Evolutionary conservation across 2,888 invertebrate genomes (phyloP).

Genomic region (Tetropium fuscum): DNA sequence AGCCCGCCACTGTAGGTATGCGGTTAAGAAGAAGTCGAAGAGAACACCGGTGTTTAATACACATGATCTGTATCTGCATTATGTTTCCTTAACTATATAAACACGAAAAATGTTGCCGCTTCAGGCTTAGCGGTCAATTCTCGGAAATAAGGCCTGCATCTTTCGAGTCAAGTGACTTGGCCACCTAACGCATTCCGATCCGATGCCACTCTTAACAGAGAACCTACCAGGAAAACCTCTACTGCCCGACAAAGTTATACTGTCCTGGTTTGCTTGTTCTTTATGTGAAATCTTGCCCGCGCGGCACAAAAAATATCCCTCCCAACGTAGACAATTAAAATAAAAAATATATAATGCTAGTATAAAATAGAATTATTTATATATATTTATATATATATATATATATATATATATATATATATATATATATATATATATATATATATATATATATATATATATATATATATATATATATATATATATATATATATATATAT

Average conservation of each 20-base stretch:
- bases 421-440: too few relatives aligned
- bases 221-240: slow-evolving; percentile 23
- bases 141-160: slow-evolving; percentile 48
- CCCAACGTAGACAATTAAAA: too few relatives aligned
- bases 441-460: too few relatives aligned
- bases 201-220: slow-evolving; percentile 14
- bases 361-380: too few relatives aligned
- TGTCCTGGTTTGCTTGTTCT: not conserved
- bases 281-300: too few relatives aligned
- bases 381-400: too few relatives aligned
- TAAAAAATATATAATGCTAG: too few relatives aligned
- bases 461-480: too few relatives aligned
- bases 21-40: not conserved
- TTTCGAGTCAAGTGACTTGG: slow-evolving; percentile 26
- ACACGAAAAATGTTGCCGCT: slow-evolving; percentile 31
- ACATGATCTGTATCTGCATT: slow-evolving; percentile 17
- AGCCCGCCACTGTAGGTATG: not conserved
- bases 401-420: too few relatives aligned
- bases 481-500: too few relatives aligned
- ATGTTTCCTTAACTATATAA: slow-evolving; percentile 25
- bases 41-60: slow-evolving; percentile 10
- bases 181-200: slow-evolving; percentile 29
- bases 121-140: slow-evolving; percentile 41
- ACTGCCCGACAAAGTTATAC: not conserved
- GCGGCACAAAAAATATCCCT: too few relatives aligned